Evolutionary conservation across 1,140 invertebrate genomes (phyloP), one percentile per base, ranked within the genome.

Genomic region (Bombus cullumanus): DNA sequence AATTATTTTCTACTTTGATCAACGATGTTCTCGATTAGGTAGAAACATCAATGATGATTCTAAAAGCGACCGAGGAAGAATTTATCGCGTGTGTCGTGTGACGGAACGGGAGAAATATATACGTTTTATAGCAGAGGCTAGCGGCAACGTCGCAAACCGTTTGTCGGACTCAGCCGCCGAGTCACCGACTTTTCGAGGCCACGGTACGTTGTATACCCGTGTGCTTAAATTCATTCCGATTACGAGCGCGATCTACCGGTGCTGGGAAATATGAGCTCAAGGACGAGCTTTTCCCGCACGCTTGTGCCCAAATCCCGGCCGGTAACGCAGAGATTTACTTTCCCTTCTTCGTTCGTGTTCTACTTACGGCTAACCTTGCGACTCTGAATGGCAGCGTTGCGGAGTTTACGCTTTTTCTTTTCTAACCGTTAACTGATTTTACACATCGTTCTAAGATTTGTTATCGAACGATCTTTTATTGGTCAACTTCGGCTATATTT

Each of bases 181-280:
- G 94, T 95, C 94, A 95, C 94, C 94, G 94, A 95, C 94, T 95
- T 95, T 94, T 95, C 94, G 94, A 95, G 94, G 94, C 94, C 94
- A 95, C 92, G 83, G 57, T 66, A 80, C 74, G 74, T 74, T 31
- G 69, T 71, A 82, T 57, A 86, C 75, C 64, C 76, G 86, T 75
- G 88, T 77, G 77, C 47, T 81, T 83, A 81, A 74, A 85, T 84
- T 85, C 79, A 62, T 68, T 68, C 64, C 78, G 94, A 95, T 94
- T 94, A 93, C 92, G 92, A 91, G 90, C 94, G 94, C 94, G 92
- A 95, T 95, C 94, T 95, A 93, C 92, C 94, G 94, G 94, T 90
- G 91, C 91, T 89, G 92, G 92, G 91, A 94, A 94, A 94, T 94
- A 95, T 90, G 91, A 94, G 93, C 93, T 94, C 94, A 95, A 95